Conservation (phyloP, 2,113 vertebrate genomes). For the Gallinago paraguaiae region DNA sequence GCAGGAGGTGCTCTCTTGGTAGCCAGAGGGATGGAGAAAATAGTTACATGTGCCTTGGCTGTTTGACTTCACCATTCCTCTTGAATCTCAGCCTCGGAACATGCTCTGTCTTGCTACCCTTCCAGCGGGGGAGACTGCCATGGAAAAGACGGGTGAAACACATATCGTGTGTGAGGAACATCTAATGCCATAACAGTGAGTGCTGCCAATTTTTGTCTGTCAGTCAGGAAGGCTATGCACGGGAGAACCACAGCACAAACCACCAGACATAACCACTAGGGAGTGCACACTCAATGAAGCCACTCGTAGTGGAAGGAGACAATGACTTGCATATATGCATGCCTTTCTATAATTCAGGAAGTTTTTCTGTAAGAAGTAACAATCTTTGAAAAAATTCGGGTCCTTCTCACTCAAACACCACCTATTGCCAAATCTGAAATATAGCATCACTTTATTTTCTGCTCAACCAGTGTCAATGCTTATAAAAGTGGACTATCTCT, state of each 20-base stretch:
- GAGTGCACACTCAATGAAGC: neutral
- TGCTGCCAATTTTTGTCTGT: neutral
- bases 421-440: neutral
- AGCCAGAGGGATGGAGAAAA: neutral
- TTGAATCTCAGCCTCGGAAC: fast-evolving
- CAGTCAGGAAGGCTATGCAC: neutral
- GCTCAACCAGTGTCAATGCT: neutral
- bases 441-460: neutral
- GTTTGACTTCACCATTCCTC: neutral
- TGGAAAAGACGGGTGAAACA: fast-evolving
- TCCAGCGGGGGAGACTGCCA: neutral
- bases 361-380: neutral
- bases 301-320: neutral
- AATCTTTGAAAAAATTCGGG: neutral
- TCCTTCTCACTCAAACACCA: neutral
- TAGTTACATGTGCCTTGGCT: neutral
- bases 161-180: neutral
- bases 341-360: neutral
- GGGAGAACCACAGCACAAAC: neutral
- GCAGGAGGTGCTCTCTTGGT: neutral
- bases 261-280: neutral
- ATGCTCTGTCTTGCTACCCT: neutral
- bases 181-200: neutral
- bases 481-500: neutral
- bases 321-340: too few relatives aligned